A percentile compares a stretch with the other conserved stretches of the same genome.
phyloP scores from a whole-genome alignment of 2,113 vertebrate genomes.

The Meleagris gallopavo region DNA sequence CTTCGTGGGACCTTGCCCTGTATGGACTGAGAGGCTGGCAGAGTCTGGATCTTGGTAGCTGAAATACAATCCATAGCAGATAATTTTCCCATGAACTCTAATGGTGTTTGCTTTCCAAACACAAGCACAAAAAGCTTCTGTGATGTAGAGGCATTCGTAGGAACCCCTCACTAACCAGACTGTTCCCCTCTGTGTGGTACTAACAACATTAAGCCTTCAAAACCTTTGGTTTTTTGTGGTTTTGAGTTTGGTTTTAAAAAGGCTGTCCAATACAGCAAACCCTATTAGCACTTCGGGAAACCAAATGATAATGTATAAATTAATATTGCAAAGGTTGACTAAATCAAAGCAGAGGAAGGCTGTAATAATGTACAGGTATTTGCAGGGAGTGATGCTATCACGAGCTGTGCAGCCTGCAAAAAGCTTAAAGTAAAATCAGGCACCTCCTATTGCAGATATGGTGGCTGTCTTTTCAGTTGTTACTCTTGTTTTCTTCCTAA shows the following conservation, averaged over 20 bases:
- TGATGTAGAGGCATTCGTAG: neutral
- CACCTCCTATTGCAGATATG: neutral
- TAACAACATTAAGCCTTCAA: accelerated
- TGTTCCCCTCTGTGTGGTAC: neutral
- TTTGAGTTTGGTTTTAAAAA: neutral
- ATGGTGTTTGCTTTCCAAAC: neutral
- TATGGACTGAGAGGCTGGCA: neutral
- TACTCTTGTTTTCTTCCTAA: neutral
- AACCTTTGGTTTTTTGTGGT: accelerated
- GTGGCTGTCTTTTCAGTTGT: neutral
- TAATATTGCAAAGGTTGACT: neutral
- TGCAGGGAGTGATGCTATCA: neutral
- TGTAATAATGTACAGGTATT: neutral
- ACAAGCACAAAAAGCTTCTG: neutral
- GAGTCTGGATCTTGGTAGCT: neutral
- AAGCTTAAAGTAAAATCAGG: neutral
- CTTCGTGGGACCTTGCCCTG: neutral
- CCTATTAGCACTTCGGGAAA: neutral
- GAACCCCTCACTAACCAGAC: no score
- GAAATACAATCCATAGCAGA: neutral
- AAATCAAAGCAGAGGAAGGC: neutral
- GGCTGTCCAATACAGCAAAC: neutral
- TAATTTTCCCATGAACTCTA: neutral
- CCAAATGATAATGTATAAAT: accelerated
- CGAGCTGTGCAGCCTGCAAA: neutral